Percentiles rank a stretch among this genome's conserved stretches.
These are phyloP conservation scores for Falco peregrinus DNA, from an alignment of 2,797 vertebrate genomes.

Conservation along the genomic window DNA sequence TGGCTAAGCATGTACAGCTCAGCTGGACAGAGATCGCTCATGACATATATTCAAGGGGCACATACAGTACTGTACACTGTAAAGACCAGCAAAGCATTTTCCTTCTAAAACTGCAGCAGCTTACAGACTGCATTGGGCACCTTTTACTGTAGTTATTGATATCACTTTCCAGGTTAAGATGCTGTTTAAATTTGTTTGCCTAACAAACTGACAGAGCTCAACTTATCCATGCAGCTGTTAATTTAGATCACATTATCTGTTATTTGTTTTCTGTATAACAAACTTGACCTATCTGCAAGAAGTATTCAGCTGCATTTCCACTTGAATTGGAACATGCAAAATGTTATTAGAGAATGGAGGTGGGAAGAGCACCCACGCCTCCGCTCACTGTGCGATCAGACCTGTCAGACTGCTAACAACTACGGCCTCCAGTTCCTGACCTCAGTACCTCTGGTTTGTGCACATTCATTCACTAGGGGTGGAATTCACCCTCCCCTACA, in stretches of 20 bases:
- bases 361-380: neutral
- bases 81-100: neutral
- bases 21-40: neutral
- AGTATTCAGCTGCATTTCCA: neutral
- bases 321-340: neutral
- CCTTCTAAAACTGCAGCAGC: neutral
- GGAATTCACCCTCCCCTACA: neutral
- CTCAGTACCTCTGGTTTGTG: neutral
- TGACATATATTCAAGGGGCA: neutral
- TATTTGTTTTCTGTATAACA: neutral
- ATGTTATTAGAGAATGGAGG: neutral
- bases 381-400: neutral
- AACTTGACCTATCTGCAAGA: neutral
- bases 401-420: neutral
- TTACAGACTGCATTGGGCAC: neutral
- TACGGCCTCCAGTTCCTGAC: neutral
- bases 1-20: fast-evolving
- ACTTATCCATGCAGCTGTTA: neutral
- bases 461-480: neutral
- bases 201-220: neutral
- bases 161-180: neutral
- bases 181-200: neutral
- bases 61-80: neutral
- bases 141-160: neutral
- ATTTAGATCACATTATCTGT: neutral